Evolutionary conservation across 2,797 vertebrate genomes (phyloP).

Genomic region (Labroides dimidiatus): DNA sequence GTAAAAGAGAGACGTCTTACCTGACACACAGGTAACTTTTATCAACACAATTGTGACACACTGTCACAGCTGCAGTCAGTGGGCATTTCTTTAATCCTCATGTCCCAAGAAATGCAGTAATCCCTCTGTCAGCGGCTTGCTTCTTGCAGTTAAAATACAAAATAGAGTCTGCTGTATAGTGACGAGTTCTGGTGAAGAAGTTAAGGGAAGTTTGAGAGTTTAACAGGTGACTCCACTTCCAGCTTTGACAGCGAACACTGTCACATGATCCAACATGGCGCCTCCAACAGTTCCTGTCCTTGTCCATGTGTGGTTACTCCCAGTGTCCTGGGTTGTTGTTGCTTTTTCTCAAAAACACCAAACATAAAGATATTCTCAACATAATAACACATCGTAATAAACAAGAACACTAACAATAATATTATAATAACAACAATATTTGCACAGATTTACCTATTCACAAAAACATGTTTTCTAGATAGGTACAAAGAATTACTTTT

Average conservation of each 20-base stretch:
- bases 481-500: conserved; percentile 89
- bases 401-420: conserved; percentile 83
- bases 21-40: conserved; percentile 39
- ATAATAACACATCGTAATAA: conserved; percentile 83
- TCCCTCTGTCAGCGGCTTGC: conserved; percentile 42
- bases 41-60: conserved; percentile 19
- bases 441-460: conserved; percentile 88
- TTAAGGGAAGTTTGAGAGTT: conserved; percentile 45
- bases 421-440: conserved; percentile 85
- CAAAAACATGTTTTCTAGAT: conserved; percentile 82
- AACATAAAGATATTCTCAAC: conserved; percentile 80
- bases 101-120: conserved; percentile 59
- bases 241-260: conserved; percentile 70
- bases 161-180: conserved; percentile 39
- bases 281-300: conserved; percentile 38
- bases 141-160: conserved; percentile 37
- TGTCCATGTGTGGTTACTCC: conserved; percentile 57
- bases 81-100: conserved; percentile 52
- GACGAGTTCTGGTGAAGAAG: conserved; percentile 52
- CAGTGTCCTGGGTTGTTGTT: conserved; percentile 61
- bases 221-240: conserved; percentile 49
- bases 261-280: conserved; percentile 66
- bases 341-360: conserved; percentile 76
- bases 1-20: conserved; percentile 25
- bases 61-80: conserved; percentile 50